Conservation (phyloP, 2,113 vertebrate species). For the Sylvia atricapilla region DNA sequence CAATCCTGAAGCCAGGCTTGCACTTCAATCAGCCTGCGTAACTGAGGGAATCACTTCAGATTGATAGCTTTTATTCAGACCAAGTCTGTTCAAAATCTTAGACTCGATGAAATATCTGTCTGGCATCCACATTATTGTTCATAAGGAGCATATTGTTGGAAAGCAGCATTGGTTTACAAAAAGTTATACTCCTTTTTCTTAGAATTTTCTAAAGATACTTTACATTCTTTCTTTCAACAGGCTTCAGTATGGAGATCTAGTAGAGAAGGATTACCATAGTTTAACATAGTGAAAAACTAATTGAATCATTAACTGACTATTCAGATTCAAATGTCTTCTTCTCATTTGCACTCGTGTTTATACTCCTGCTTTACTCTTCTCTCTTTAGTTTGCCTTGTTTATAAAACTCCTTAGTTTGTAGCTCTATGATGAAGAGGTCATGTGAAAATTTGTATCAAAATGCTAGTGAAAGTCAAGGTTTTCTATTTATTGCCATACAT, state of each 20-base stretch:
- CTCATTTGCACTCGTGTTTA: conserved; percentile 68
- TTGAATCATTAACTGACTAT: conserved; percentile 83
- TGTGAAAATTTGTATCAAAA: conserved; percentile 73
- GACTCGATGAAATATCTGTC: conserved; percentile 20
- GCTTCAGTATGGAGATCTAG: conserved; percentile 50
- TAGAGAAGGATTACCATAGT: conserved; percentile 80
- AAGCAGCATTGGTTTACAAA: conserved; percentile 48
- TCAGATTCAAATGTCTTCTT: conserved; percentile 82
- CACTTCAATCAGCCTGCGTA: not conserved
- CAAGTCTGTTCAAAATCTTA: not conserved
- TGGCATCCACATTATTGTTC: not conserved
- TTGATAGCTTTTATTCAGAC: not conserved
- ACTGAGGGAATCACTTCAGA: not conserved
- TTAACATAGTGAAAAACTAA: conserved; percentile 78
- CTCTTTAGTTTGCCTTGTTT: conserved; percentile 70
- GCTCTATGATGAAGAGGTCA: conserved; percentile 62
- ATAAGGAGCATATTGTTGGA: conserved; percentile 17
- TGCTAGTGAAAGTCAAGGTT: conserved; percentile 13
- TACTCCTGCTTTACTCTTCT: conserved; percentile 64
- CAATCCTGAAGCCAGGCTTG: not conserved
- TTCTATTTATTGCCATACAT: not conserved
- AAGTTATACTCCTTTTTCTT: conserved; percentile 6
- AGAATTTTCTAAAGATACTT: conserved; percentile 55
- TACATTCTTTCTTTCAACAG: conserved; percentile 64
- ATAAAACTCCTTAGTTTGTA: conserved; percentile 65